A percentile compares a stretch with the other conserved stretches of the same genome.
These are phyloP conservation scores for Mythimna vitellina DNA, from an alignment of 2,888 invertebrate genomes.

Conservation along the genomic window DNA sequence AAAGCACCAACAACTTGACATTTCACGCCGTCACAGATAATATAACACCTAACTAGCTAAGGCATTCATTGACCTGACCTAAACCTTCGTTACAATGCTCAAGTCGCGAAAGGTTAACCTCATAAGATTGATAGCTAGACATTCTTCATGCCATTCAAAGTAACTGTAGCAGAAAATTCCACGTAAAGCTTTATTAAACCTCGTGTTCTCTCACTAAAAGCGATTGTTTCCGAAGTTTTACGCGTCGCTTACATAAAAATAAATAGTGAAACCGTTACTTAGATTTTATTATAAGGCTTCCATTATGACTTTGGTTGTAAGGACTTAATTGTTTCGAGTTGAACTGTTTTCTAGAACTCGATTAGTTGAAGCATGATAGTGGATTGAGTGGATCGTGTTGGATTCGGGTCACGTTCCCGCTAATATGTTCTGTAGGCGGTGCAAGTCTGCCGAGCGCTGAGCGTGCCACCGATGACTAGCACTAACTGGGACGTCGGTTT, in stretches of 20 bases:
- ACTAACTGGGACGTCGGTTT: constrained; percentile 25
- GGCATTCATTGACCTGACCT: constrained; percentile 49
- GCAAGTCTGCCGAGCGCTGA: constrained; percentile 30
- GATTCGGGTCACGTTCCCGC: constrained; percentile 55
- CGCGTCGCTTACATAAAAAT: constrained; percentile 46
- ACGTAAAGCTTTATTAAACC: constrained; percentile 23
- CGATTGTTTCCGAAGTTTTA: constrained; percentile 38
- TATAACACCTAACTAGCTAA: constrained; percentile 60
- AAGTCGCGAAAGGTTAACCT: constrained; percentile 46
- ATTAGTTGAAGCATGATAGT: constrained; percentile 37
- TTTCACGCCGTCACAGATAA: constrained; percentile 67
- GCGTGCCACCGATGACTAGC: constrained; percentile 13
- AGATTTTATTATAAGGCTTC: constrained; percentile 28
- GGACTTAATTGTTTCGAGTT: constrained; percentile 39
- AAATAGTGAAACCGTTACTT: constrained; percentile 34
- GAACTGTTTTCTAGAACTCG: constrained; percentile 31
- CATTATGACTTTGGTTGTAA: constrained; percentile 15
- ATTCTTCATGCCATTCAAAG: constrained; percentile 41
- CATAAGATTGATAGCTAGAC: constrained; percentile 49
- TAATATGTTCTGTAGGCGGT: constrained; percentile 45
- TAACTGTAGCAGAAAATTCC: constrained; percentile 45
- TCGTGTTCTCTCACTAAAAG: constrained; percentile 38
- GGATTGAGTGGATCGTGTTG: constrained; percentile 14
- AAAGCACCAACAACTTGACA: constrained; percentile 67
- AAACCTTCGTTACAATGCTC: constrained; percentile 48